Conservation (phyloP, 2,113 vertebrate genomes). For the Tachuris rubrigastra region DNA sequence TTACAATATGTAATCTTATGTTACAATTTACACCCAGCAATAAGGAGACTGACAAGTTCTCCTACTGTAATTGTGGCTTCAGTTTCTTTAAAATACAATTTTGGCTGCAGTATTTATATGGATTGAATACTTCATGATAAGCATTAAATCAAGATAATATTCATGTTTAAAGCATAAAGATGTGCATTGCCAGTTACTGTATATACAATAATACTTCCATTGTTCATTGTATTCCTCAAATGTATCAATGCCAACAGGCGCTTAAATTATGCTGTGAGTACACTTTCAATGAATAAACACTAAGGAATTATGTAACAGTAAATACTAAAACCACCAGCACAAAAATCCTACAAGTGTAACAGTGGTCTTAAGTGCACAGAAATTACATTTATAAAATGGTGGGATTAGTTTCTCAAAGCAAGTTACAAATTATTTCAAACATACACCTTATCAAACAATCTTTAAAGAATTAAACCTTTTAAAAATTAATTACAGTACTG, state of each 20-base stretch:
- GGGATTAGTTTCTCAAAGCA: not conserved
- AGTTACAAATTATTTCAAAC: not conserved
- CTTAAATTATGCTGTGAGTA: conserved; percentile 11
- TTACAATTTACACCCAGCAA: not conserved
- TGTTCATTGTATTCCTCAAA: conserved; percentile 25
- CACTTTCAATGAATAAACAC: conserved; percentile 1
- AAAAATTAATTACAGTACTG: not conserved
- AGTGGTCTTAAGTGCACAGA: not conserved
- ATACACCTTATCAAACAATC: not conserved
- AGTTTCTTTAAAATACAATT: not conserved
- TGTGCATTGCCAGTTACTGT: not conserved
- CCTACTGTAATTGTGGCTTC: not conserved
- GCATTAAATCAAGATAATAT: not conserved
- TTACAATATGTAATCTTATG: not conserved
- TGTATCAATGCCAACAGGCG: not conserved
- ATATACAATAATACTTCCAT: not conserved
- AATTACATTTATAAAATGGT: not conserved
- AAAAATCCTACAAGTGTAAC: not conserved
- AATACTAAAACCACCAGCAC: conserved; percentile 14
- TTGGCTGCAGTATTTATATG: not conserved
- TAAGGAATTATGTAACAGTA: not conserved
- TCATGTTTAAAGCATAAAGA: not conserved
- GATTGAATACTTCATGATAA: not conserved
- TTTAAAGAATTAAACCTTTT: not conserved
- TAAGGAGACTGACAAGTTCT: not conserved